phyloP scores from a whole-genome alignment of 2,113 vertebrate species.

The Forbesichthys papilliferus region DNA sequence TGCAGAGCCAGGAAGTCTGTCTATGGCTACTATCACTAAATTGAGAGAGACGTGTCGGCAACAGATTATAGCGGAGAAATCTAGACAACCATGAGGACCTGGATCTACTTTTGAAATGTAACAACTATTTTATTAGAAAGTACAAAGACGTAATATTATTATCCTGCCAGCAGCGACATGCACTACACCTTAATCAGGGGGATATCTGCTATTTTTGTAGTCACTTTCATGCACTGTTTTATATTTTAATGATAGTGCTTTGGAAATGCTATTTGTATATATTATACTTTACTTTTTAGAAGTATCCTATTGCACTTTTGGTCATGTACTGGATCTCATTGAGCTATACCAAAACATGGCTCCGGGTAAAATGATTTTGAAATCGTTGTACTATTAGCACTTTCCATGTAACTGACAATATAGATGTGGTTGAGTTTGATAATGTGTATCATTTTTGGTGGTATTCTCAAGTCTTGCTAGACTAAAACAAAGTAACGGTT shows the following conservation, averaged over 20 bases:
- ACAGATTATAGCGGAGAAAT: slow-evolving; percentile 76
- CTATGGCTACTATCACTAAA: slow-evolving; percentile 80
- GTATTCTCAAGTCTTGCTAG: no score
- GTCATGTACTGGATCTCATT: neutral
- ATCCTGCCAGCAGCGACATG: neutral
- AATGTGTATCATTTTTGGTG: neutral
- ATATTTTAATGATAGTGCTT: neutral
- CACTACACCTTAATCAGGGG: neutral
- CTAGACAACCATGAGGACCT: slow-evolving; percentile 18
- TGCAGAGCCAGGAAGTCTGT: slow-evolving; percentile 85
- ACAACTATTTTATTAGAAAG: neutral
- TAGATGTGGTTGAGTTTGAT: neutral
- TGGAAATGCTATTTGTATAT: no score
- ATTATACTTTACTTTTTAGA: no score
- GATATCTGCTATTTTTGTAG: no score
- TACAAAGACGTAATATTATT: neutral
- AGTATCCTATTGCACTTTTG: neutral
- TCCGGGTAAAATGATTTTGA: neutral
- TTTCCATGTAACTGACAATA: neutral
- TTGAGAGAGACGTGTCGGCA: slow-evolving; percentile 82
- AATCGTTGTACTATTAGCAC: neutral
- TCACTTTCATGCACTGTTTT: neutral
- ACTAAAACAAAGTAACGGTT: no score
- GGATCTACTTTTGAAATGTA: neutral
- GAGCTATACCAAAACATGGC: no score